Base-by-base conservation (phyloP, 2,113 vertebrate species). In the Burhinus bistriatus region DNA sequence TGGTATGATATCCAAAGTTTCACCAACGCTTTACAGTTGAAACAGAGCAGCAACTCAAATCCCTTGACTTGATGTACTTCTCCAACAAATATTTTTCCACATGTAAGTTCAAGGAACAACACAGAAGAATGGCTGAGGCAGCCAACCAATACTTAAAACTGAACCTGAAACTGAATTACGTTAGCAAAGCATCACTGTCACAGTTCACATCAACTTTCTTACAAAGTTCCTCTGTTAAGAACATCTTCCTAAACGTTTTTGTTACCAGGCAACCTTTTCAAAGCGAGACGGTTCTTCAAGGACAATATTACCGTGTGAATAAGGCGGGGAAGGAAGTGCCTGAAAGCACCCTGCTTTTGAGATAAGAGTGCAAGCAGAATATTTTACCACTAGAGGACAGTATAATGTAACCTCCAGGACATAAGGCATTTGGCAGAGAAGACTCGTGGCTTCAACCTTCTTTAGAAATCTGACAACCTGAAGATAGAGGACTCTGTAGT, bases 381-480 rank as follows among this genome's bases (percentile, higher is more conserved):
- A 1, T 4, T 11, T 42, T 58, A 44, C 91, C 98, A 62, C 96
- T 77, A 97, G 98, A 96, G 95, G 94, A 21, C 96, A 87, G 95
- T 75, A 38, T 17, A 78, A 92, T 25, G 75, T 16, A 90, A 68
- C 29, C 34, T 19, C 16, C 51, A 1, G 68, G 15, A 52, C 34
- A 23, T 0, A 18, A 86, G 4, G 30, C 55, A 3, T 2, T 3
- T 4, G 52, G 19, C 52, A 30, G 6, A 15, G 21, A 6, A 32
- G 11, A 18, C n/a, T 32, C 61, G 2, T 0, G 45, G 11, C 4
- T 14, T 51, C 58, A 30, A 6, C 4, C 15, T 23, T 1, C 6
- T 0, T 7, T 0, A 11, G 23, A 12, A 51, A 38, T 1, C 30
- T 7, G 54, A 55, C 23, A 47, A 2, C 23, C 17, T n/a, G 8